phyloP scores from a whole-genome alignment of 2,797 vertebrate genomes.

The Pantherophis vulpinus region DNA sequence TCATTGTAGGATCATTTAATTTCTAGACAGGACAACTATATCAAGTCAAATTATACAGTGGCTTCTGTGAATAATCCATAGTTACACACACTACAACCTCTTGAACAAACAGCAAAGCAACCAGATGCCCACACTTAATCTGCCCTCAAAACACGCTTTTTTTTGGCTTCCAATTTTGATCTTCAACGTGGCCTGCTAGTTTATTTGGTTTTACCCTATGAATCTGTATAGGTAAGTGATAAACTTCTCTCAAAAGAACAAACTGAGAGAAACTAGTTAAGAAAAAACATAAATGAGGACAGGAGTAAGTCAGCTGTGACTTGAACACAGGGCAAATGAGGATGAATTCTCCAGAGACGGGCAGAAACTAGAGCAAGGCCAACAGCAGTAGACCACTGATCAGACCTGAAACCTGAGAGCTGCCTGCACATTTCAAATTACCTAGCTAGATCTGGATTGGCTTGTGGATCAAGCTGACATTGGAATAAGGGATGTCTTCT shows the following conservation, averaged over 20 bases:
- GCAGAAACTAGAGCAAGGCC: constrained; percentile 42
- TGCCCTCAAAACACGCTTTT: not conserved
- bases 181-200: not conserved
- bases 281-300: not conserved
- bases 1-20: not conserved
- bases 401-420: not conserved
- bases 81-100: not conserved
- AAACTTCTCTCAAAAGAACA: not conserved
- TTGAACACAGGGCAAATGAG: not conserved
- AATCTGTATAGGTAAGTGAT: constrained; percentile 30
- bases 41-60: not conserved
- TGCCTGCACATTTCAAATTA: not conserved
- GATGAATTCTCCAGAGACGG: not conserved
- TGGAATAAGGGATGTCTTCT: not conserved
- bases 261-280: not conserved
- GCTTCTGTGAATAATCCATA: not conserved
- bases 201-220: constrained; percentile 12
- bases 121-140: not conserved
- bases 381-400: constrained; percentile 36
- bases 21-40: not conserved
- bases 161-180: not conserved
- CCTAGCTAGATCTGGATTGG: not conserved
- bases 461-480: not conserved
- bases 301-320: not conserved
- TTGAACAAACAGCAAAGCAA: not conserved